Conservation (phyloP, 2,888 invertebrate species). For the Hydropsyche betteni region DNA sequence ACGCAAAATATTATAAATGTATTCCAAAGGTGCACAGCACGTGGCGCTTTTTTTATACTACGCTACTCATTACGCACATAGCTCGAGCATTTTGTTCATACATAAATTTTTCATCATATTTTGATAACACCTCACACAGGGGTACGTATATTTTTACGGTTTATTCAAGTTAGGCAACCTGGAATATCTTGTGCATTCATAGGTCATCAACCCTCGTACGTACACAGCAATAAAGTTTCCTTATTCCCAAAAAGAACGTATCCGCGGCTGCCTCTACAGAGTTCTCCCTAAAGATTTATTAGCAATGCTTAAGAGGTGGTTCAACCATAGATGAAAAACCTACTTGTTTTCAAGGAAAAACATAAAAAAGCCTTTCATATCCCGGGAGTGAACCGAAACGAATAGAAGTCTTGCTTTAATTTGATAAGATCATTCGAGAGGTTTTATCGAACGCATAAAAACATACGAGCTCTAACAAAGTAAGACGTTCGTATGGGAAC, state of each 20-base stretch:
- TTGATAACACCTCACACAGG: slow-evolving; percentile 18
- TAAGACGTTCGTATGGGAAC: background rate
- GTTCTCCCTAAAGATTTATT: slow-evolving; percentile 42
- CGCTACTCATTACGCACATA: slow-evolving; percentile 7
- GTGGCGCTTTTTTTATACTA: background rate
- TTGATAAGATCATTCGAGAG: slow-evolving; percentile 24
- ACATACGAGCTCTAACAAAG: slow-evolving; percentile 7
- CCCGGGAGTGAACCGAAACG: slow-evolving; percentile 7
- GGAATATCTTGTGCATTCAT: slow-evolving; percentile 37
- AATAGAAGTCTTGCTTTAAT: slow-evolving; percentile 16
- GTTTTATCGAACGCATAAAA: slow-evolving; percentile 21
- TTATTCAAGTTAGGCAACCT: slow-evolving; percentile 34
- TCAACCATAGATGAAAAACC: slow-evolving; percentile 38
- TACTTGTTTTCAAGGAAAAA: slow-evolving; percentile 27
- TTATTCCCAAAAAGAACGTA: slow-evolving; percentile 42
- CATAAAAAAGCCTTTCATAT: slow-evolving; percentile 24
- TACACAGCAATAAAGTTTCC: slow-evolving; percentile 44
- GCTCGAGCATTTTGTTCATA: slow-evolving; percentile 8
- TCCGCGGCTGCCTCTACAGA: slow-evolving; percentile 34
- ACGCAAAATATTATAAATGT: too few species aligned
- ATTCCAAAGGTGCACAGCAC: background rate
- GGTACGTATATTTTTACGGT: slow-evolving; percentile 28
- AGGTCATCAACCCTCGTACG: slow-evolving; percentile 40
- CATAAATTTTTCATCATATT: slow-evolving; percentile 31
- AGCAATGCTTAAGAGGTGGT: slow-evolving; percentile 41